Evolutionary conservation across 1,140 invertebrate species (phyloP).

Genomic region (Ctenoplectra terminalis): DNA sequence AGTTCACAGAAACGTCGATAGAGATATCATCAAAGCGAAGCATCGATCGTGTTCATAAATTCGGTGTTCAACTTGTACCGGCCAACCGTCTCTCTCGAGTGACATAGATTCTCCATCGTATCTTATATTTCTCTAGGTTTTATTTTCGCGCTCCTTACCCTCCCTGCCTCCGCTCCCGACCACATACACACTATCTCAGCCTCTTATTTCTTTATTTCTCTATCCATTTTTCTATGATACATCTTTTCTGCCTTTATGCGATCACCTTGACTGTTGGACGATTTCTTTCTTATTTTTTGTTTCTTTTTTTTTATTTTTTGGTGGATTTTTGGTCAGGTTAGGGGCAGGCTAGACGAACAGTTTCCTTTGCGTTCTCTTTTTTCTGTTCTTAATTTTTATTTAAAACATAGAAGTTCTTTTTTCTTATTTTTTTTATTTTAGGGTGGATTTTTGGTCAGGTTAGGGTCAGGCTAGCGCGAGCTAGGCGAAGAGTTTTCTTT

Average conservation of each 20-base stretch:
- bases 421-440: too few species aligned
- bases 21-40: constrained; percentile 67
- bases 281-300: not conserved
- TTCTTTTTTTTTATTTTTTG: not conserved
- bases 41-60: constrained; percentile 70
- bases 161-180: not conserved
- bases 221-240: constrained; percentile 5
- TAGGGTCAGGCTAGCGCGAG: too few species aligned
- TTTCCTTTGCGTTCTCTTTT: too few species aligned
- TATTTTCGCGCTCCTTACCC: constrained; percentile 21
- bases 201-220: not conserved
- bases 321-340: too few species aligned
- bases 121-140: constrained; percentile 31
- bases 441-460: too few species aligned
- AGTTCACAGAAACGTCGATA: constrained; percentile 60
- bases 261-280: too few species aligned
- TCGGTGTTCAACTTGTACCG: constrained; percentile 60
- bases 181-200: not conserved
- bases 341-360: too few species aligned
- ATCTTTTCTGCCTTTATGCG: not conserved
- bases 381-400: too few species aligned
- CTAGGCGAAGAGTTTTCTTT: too few species aligned
- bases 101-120: constrained; percentile 55
- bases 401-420: too few species aligned
- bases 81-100: constrained; percentile 19